Percentiles rank a stretch among this genome's conserved stretches.
Conservation (phyloP, 2,888 invertebrate genomes). For the Cyclophora punctaria region DNA sequence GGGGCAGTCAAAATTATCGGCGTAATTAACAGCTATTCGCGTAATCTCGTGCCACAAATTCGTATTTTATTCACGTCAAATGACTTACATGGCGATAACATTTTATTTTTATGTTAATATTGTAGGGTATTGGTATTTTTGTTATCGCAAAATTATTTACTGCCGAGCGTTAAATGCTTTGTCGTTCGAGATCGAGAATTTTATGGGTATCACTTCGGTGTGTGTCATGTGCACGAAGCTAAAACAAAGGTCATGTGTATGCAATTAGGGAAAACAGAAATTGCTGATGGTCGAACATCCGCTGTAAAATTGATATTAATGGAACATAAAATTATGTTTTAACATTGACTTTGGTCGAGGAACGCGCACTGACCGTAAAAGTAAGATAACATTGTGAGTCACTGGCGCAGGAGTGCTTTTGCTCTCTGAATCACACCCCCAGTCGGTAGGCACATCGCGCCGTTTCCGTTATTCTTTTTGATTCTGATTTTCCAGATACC, state of each 20-base stretch:
- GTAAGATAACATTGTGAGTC: conserved; percentile 52
- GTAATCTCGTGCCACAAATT: conserved; percentile 33
- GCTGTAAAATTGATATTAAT: conserved; percentile 48
- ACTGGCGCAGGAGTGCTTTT: conserved; percentile 44
- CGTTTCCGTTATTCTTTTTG: conserved; percentile 55
- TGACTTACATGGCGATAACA: conserved; percentile 17
- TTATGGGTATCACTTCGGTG: too few species aligned
- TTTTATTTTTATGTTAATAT: conserved; percentile 18
- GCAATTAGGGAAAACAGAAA: too few species aligned
- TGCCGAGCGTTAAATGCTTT: too few species aligned
- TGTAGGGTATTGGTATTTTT: too few species aligned
- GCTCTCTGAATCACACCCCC: conserved; percentile 52
- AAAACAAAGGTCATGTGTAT: too few species aligned
- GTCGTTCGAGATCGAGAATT: too few species aligned
- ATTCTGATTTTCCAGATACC: conserved; percentile 49
- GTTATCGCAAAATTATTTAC: too few species aligned
- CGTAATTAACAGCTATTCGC: conserved; percentile 43
- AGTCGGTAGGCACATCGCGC: conserved; percentile 35
- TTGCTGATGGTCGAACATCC: conserved; percentile 32
- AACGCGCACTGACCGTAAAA: conserved; percentile 47
- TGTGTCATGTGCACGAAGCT: too few species aligned
- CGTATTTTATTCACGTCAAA: conserved; percentile 31
- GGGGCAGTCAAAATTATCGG: conserved; percentile 44
- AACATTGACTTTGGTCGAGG: conserved; percentile 30
- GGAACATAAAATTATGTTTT: conserved; percentile 38